Percentiles rank a stretch among this genome's conserved stretches.
phyloP scores from a whole-genome alignment of 2,797 vertebrate species.

The Clarias platycephalus region DNA sequence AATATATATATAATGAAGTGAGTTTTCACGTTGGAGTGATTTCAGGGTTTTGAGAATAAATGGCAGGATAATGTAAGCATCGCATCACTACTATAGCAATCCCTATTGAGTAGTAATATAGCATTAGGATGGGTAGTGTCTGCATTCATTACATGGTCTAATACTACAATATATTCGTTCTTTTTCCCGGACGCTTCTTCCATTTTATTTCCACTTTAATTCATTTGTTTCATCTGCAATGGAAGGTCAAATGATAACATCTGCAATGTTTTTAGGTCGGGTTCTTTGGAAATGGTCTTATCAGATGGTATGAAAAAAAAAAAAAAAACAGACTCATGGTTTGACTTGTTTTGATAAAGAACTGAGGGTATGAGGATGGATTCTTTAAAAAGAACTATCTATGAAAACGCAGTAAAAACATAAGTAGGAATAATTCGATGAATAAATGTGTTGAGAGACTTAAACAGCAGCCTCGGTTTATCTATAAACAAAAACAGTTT shows the following conservation, averaged over 20 bases:
- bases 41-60: not conserved
- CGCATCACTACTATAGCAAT: not conserved
- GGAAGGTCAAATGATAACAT: not conserved
- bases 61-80: not conserved
- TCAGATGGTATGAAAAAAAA: not conserved
- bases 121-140: not conserved
- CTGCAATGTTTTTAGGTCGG: not conserved
- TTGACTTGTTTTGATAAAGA: too few species aligned
- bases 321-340: too few species aligned
- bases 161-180: too few species aligned
- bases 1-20: not conserved
- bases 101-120: not conserved
- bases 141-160: too few species aligned
- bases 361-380: not conserved
- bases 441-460: not conserved
- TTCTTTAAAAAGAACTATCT: not conserved
- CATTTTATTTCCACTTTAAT: not conserved
- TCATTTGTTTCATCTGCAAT: not conserved
- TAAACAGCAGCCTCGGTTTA: not conserved
- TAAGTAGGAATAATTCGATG: not conserved
- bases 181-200: not conserved
- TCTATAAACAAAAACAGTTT: not conserved
- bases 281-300: not conserved
- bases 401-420: not conserved
- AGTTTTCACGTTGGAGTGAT: not conserved